A percentile compares a stretch with the other conserved stretches of the same genome.
These are phyloP conservation scores for Anticlea derivata DNA, from an alignment of 2,888 invertebrate species.

Conservation along the genomic window DNA sequence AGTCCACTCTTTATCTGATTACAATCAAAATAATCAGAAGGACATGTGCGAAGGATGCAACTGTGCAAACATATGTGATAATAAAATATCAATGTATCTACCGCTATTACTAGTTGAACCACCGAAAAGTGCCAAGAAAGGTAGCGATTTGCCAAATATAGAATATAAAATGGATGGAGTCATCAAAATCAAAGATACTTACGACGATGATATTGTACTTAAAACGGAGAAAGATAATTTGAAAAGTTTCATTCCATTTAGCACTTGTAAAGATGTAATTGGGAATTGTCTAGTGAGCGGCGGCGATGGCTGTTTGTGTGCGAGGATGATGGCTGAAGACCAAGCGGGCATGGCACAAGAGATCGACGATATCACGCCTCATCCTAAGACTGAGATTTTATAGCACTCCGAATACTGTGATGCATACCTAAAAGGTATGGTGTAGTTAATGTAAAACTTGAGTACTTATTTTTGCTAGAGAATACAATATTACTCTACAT, in stretches of 20 bases:
- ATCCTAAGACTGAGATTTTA: constrained; percentile 45
- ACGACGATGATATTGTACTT: constrained; percentile 52
- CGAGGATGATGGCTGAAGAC: constrained; percentile 67
- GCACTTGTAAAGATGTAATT: constrained; percentile 68
- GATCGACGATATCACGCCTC: constrained; percentile 72
- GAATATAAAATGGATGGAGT: constrained; percentile 59
- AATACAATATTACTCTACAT: constrained; percentile 19
- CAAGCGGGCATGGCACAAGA: constrained; percentile 60
- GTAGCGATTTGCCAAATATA: constrained; percentile 44
- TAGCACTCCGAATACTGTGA: constrained; percentile 29
- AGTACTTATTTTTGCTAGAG: constrained; percentile 6
- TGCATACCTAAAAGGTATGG: constrained; percentile 31
- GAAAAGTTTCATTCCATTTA: constrained; percentile 48
- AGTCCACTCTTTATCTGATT: constrained; percentile 1
- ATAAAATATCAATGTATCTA: constrained; percentile 24
- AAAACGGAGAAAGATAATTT: constrained; percentile 27
- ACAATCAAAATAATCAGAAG: constrained; percentile 15
- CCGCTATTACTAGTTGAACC: neutral
- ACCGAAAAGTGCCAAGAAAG: constrained; percentile 12
- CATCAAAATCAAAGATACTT: constrained; percentile 63
- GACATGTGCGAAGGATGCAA: constrained; percentile 50
- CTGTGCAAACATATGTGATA: constrained; percentile 45
- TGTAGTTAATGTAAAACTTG: constrained; percentile 18
- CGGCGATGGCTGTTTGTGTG: constrained; percentile 71
- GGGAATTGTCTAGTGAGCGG: constrained; percentile 75